Evolutionary conservation across 2,888 invertebrate genomes (phyloP), one percentile per base, ranked within the genome.

Genomic region (Drosophila leonis): DNA sequence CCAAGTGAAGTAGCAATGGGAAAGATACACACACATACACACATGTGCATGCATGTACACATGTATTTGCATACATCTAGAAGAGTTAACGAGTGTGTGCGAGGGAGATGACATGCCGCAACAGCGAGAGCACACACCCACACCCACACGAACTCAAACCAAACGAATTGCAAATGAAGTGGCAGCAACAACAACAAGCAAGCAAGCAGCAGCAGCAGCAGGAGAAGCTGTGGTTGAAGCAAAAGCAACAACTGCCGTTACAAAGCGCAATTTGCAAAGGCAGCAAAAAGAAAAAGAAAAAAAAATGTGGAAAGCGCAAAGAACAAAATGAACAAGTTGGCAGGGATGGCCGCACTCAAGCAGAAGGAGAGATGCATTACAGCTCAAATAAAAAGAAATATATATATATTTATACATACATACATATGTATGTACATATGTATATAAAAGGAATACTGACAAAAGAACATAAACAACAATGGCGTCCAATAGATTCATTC

Each of bases 161-260:
- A 78, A 59, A 59, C 57, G 63, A 65, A 69, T 72, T 75, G 82
- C 75, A 82, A 81, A 83, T 81, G 79, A 84, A 86, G 84, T 79
- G 80, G 74, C 81, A 82, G 65, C 65, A 52, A 29, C 60, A 66
- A 37, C 46, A 65, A 54, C 27, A 54, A 48, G n/a, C n/a, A n/a
- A n/a, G n/a, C 33, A 54, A 51, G 18, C 41, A 41, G 5, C 18
- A 18, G 18, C 42, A 54, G 42, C 18, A 56, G 48, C 42, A 12
- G 31, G 57, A 57, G 44, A 41, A 54, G 24, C 42, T 44, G 39
- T 35, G 42, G 33, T 42, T 56, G 10, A 64, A 35, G 59, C 44
- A 54, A 60, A 49, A 60, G 44, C 62, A 67, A 67, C 56, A 72
- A 67, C 65, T 65, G 65, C 72, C 60, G 48, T 66, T 68, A 66